Percentiles rank a stretch among this genome's conserved stretches.
Evolutionary conservation across 2,113 vertebrate species (phyloP).

Genomic region (Serilophus lunatus): DNA sequence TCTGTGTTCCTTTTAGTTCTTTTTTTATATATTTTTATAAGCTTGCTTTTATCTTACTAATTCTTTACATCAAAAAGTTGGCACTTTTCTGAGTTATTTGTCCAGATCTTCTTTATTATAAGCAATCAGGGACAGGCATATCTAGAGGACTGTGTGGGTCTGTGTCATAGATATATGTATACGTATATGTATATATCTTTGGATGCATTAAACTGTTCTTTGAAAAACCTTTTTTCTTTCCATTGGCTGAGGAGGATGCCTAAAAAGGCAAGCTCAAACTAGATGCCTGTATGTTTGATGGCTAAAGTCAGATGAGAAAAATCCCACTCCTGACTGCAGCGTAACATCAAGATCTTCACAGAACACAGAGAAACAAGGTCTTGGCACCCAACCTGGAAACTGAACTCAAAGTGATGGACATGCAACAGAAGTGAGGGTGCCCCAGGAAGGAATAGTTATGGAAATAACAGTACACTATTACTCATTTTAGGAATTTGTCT

Average conservation of each 20-base stretch:
- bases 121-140: neutral
- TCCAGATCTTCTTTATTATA: neutral
- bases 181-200: too few relatives aligned
- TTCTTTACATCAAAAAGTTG: neutral
- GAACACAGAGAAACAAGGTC: neutral
- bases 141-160: neutral
- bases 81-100: neutral
- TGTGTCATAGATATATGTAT: neutral
- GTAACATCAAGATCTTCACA: neutral
- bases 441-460: constrained; percentile 4
- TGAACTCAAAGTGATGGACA: constrained; percentile 15
- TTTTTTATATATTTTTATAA: neutral
- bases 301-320: neutral
- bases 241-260: neutral
- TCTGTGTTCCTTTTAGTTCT: neutral
- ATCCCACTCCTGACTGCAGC: neutral
- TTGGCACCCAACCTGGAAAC: neutral
- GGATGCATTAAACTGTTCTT: neutral
- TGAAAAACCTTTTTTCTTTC: neutral
- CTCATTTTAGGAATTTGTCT: constrained; percentile 45
- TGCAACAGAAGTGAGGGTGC: constrained; percentile 3
- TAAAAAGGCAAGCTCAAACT: neutral
- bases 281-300: neutral
- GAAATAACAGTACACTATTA: constrained; percentile 47
- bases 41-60: neutral